A percentile compares a stretch with the other conserved stretches of the same genome.
Conservation (phyloP, 2,113 vertebrate genomes). For the Myrmophylax atrothorax region DNA sequence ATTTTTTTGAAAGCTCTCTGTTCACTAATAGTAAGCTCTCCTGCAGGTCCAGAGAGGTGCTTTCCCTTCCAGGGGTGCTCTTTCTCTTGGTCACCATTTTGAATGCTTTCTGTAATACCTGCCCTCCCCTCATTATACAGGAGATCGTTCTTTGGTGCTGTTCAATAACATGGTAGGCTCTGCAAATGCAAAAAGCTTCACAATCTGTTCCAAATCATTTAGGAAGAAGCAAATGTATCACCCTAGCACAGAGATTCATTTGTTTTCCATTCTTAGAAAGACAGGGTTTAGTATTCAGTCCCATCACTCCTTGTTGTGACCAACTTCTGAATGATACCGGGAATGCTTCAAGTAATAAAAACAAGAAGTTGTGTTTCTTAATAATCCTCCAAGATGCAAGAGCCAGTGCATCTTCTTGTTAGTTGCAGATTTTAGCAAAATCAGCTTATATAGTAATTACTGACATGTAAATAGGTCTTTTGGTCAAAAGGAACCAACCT, state of each 20-base stretch:
- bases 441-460: background rate
- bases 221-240: constrained; percentile 25
- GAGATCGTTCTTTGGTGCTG: constrained; percentile 38
- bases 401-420: background rate
- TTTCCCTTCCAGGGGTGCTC: background rate
- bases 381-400: background rate
- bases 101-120: constrained; percentile 41
- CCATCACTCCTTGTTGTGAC: background rate
- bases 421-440: background rate
- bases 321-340: background rate
- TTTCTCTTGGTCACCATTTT: constrained; percentile 34
- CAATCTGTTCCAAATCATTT: constrained; percentile 41
- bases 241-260: background rate
- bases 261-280: background rate
- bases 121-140: constrained; percentile 42
- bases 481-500: background rate
- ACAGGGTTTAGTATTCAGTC: background rate
- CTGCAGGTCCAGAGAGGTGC: constrained; percentile 1
- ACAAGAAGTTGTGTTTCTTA: background rate
- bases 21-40: constrained; percentile 9
- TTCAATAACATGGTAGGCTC: constrained; percentile 49
- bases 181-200: constrained; percentile 65
- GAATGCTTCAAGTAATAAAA: background rate
- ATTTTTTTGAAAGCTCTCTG: background rate
- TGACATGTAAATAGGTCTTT: background rate